These are phyloP conservation scores for Muntiacus muntjak DNA, from an alignment of 2,113 vertebrate species.

Conservation along the genomic window DNA sequence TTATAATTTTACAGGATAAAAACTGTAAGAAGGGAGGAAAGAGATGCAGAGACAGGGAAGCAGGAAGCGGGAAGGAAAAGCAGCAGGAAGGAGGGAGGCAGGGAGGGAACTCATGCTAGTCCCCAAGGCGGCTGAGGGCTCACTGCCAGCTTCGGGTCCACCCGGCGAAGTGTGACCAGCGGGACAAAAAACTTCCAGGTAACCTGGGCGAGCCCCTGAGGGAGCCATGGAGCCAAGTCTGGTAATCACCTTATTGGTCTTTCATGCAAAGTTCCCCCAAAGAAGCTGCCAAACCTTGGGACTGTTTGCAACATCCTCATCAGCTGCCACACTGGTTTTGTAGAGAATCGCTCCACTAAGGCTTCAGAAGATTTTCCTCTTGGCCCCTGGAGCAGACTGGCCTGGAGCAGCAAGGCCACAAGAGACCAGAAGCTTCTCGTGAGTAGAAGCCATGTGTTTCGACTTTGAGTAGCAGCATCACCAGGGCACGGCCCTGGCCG, in stretches of 20 bases:
- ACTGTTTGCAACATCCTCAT: neutral
- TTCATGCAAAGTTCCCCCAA: neutral
- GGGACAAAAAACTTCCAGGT: neutral
- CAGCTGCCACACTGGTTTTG: neutral
- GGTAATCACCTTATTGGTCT: neutral
- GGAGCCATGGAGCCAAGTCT: no score
- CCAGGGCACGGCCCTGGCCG: neutral
- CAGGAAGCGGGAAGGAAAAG: neutral
- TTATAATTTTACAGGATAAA: neutral
- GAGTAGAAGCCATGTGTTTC: neutral
- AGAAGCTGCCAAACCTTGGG: neutral
- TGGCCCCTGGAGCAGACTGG: neutral
- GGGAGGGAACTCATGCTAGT: neutral
- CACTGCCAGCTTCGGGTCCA: rapidly evolving
- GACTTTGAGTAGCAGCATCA: neutral
- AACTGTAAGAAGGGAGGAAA: neutral
- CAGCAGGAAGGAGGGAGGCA: neutral
- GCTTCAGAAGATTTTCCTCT: neutral
- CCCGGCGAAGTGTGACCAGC: rapidly evolving
- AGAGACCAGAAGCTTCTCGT: neutral
- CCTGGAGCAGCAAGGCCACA: neutral
- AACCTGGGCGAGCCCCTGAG: neutral
- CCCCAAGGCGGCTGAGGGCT: neutral
- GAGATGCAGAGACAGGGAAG: neutral
- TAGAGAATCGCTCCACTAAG: neutral